Evolutionary conservation across 2,888 invertebrate species (phyloP), one percentile per base, ranked within the genome.

Genomic region (Erebia epiphron): DNA sequence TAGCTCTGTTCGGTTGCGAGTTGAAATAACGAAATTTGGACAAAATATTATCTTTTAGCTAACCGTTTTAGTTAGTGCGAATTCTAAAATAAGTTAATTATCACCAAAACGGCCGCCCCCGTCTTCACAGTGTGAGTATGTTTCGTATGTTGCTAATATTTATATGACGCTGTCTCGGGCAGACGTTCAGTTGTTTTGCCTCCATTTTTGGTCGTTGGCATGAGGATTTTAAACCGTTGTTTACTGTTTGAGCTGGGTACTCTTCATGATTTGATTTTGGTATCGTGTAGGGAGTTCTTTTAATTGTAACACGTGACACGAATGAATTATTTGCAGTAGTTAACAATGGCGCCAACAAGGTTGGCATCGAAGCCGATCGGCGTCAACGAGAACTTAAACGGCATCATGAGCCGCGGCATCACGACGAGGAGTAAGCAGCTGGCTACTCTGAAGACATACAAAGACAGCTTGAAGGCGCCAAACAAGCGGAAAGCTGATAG

Each of bases 401-500:
- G 91, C 76, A 84, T 93, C 64, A 79, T 92, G 74, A 89, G 87
- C 77, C 93, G 94, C 81, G 91, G 95, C 43, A 93, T 95, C 66
- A 94, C 94, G 79, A 95, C 95, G 73, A 94, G 96, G 84, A 95
- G 95, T 88, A 94, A 95, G 87, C 94, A 94, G 80, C 81, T 91
- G 75, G 89, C 90, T 87, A 83, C 93, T 84, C 91, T 94, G 83
- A 91, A 91, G 80, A 79, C 87, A 79, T 85, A 90, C 69, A 89
- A 90, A 78, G 86, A 90, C 73, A 83, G 78, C 75, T 84, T 94
- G 76, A 95, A 95, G 82, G 86, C 91, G 35, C 92, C 95, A 68
- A 94, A 94, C 66, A 98, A 98, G 86, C 94, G 98, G 82, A 98
- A 98, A 94, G 97, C 97, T 1, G 95, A 95, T 75, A 97, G 97